These are phyloP conservation scores for Lagenorhynchus albirostris DNA, from an alignment of 2,113 vertebrate genomes.

Conservation along the genomic window DNA sequence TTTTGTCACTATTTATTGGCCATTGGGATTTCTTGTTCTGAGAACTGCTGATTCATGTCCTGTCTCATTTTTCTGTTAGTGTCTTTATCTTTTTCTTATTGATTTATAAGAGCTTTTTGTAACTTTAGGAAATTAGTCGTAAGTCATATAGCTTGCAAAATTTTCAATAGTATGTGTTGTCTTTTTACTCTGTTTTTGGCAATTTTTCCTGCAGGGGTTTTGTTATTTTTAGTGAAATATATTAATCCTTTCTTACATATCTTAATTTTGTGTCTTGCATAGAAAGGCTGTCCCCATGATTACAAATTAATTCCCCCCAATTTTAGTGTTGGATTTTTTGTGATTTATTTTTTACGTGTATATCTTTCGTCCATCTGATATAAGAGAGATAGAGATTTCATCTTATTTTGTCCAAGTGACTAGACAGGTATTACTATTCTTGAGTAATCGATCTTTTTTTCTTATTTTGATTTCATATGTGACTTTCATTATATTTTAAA, in stretches of 20 bases:
- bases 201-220: neutral
- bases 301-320: neutral
- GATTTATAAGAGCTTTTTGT: constrained; percentile 13
- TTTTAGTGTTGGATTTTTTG: neutral
- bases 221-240: constrained; percentile 1
- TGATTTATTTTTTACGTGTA: neutral
- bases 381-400: neutral
- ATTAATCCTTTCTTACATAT: neutral
- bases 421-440: neutral
- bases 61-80: neutral
- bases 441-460: neutral
- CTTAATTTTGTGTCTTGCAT: neutral
- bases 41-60: constrained; percentile 17
- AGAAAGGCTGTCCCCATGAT: neutral
- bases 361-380: neutral
- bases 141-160: neutral
- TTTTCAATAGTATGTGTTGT: neutral
- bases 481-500: neutral
- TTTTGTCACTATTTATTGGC: neutral
- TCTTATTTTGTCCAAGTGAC: neutral
- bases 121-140: constrained; percentile 14
- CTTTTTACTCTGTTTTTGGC: neutral
- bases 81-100: neutral
- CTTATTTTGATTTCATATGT: neutral
- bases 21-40: constrained; percentile 32